Evolutionary conservation across 2,888 invertebrate genomes (phyloP), one percentile per base, ranked within the genome.

Genomic region (Galeruca laticollis): DNA sequence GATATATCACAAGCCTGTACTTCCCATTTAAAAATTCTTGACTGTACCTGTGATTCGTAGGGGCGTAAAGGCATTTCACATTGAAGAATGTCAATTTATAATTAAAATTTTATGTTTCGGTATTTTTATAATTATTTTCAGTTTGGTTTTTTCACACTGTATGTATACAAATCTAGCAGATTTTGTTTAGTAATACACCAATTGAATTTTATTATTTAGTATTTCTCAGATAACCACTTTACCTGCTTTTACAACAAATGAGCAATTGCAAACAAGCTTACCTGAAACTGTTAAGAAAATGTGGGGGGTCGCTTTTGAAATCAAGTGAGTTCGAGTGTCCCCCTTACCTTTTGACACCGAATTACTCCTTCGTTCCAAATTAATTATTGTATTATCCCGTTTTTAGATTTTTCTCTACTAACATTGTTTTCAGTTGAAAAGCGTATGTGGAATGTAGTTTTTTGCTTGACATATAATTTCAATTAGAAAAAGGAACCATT

Each of bases 201-300:
- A 49, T 51, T 59, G 21, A 40, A 21, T 51, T 37, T 59, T 66
- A 49, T 66, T 20, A 33, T 77, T 66, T 77, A 79, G 79, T 75
- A 64, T 79, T 68, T 77, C 73, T 70, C 79, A 79, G 76, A 76
- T 79, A 71, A 77, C 77, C 60, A 69, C 73, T 61, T 68, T 75
- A 56, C 74, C 79, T 18, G 77, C 78, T 71, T 79, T 79, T 74
- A 79, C 79, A 20, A 78, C 79, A 68, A 79, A 79, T 54, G 79
- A 79, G 56, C 72, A 70, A 63, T 76, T 79, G 10, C 78, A 79
- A 75, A 75, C 71, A 64, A 77, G 78, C 72, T 75, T 79, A 62
- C 77, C 79, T n/a, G 78, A 78, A 70, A 77, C 78, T 15, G 63
- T 79, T 69, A 77, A 76, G 73, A 79, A 79, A 77, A 75, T 79